Evolutionary conservation across 2,113 vertebrate species (phyloP).

Genomic region (Oncorhynchus nerka): DNA sequence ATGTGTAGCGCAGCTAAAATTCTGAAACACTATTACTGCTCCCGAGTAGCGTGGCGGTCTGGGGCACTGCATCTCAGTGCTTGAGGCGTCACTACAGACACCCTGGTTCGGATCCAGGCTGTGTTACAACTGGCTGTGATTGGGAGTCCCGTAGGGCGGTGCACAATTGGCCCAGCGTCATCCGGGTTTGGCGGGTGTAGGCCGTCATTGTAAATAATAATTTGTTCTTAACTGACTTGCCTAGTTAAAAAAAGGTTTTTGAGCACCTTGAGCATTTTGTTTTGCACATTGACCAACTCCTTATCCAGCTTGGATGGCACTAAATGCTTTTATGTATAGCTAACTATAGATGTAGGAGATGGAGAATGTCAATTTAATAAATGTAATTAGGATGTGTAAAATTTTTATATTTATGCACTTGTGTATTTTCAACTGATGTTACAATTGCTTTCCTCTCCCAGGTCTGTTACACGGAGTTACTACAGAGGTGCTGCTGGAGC

Average conservation of each 20-base stretch:
- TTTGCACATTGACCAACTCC: background rate
- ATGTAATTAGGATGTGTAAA: background rate
- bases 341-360: too few species aligned
- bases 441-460: constrained; percentile 37
- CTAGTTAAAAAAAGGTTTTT: background rate
- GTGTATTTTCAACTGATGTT: background rate
- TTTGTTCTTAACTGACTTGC: too few species aligned
- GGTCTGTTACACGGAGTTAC: constrained; percentile 92
- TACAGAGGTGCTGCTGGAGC: constrained; percentile 92
- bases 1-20: background rate
- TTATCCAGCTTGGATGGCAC: background rate
- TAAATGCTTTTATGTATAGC: background rate
- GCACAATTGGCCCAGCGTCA: too few species aligned
- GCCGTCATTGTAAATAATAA: too few species aligned
- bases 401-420: background rate
- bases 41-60: too few species aligned
- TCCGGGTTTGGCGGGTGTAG: too few species aligned
- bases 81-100: too few species aligned
- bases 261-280: background rate
- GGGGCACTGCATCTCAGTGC: too few species aligned
- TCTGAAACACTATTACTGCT: background rate
- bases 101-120: too few species aligned
- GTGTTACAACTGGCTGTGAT: too few species aligned
- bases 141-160: too few species aligned
- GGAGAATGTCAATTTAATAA: background rate